Percentiles rank a stretch among this genome's conserved stretches.
Conservation (phyloP, 64 coral and sea anemone species). For the Astreopora myriophthalma region DNA sequence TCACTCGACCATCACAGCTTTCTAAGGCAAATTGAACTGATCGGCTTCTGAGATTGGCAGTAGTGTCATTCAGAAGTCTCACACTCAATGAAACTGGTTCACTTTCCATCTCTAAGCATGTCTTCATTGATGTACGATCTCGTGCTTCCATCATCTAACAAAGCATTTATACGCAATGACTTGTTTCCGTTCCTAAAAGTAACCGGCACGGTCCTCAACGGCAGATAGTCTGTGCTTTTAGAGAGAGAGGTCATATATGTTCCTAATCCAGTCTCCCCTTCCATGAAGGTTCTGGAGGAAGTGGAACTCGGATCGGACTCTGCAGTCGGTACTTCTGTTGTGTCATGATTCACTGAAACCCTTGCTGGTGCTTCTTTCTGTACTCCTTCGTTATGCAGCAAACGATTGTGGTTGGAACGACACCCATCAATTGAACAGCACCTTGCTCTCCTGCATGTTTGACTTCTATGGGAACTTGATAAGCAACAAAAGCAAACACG, state of each 20-base stretch:
- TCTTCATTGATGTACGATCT: not conserved
- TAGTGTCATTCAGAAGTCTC: too few relatives aligned
- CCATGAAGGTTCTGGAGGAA: not conserved
- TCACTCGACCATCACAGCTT: too few relatives aligned
- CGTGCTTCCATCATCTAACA: conserved; percentile 19
- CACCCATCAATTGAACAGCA: not conserved
- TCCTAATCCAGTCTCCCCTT: not conserved
- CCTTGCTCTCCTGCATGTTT: not conserved
- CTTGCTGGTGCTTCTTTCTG: not conserved
- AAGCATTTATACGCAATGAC: not conserved
- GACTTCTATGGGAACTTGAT: not conserved
- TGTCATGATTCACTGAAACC: not conserved
- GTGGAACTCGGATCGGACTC: too few relatives aligned
- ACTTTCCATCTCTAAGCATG: too few relatives aligned
- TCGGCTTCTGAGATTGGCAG: too few relatives aligned
- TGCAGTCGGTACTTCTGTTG: not conserved
- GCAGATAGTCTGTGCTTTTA: not conserved
- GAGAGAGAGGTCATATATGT: not conserved
- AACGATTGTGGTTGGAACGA: conserved; percentile 1
- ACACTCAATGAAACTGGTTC: too few relatives aligned
- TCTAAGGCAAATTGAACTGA: too few relatives aligned
- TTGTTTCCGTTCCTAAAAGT: not conserved
- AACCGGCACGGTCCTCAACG: conserved; percentile 5
- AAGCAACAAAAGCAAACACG: not conserved
- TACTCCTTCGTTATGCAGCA: not conserved